Base-by-base conservation (phyloP, 1,140 invertebrate species). In the Eciton burchellii region DNA sequence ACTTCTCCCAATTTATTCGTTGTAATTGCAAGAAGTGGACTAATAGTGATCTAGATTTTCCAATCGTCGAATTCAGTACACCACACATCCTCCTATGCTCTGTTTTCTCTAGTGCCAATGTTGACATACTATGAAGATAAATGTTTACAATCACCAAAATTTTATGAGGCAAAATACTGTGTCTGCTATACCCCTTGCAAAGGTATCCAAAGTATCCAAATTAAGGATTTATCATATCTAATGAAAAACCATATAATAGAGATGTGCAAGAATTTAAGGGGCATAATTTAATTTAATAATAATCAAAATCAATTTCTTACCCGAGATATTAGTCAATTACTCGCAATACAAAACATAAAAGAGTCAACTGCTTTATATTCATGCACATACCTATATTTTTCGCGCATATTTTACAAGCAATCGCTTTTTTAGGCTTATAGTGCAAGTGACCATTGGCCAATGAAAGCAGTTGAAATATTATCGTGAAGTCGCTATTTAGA, bases 101-200 rank as follows among this genome's bases (percentile, higher is more conserved):
- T 91, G 76, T 92, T 91, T 92, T 91, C 86, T 91, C 90, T 84
- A 92, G 91, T 92, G 71, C 91, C 91, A 89, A 90, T 91, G 87
- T 92, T 91, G 88, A 86, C 89, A 90, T 90, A 88, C 90, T 91
- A 90, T 86, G 91, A 92, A 91, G 91, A 92, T 91, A 92, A 91
- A 90, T 89, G 83, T 86, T 91, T 91, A 88, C 90, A 91, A 9
- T 90, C 89, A 77, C 87, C 88, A 89, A 91, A 92, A 91, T 91
- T 91, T 90, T 91, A 91, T 86, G 90, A 92, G 74, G 88, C 89
- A 91, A 92, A 92, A 68, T 91, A 90, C 90, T 91, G 89, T 86
- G 83, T 85, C 89, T 92, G 90, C 86, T 86, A 86, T 82, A 88
- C 89, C 65, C 91, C 90, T 91, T 91, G 85, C 85, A 91, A 90